A percentile compares a stretch with the other conserved stretches of the same genome.
phyloP scores from a whole-genome alignment of 2,888 invertebrate genomes.

The Ectemnius lituratus region DNA sequence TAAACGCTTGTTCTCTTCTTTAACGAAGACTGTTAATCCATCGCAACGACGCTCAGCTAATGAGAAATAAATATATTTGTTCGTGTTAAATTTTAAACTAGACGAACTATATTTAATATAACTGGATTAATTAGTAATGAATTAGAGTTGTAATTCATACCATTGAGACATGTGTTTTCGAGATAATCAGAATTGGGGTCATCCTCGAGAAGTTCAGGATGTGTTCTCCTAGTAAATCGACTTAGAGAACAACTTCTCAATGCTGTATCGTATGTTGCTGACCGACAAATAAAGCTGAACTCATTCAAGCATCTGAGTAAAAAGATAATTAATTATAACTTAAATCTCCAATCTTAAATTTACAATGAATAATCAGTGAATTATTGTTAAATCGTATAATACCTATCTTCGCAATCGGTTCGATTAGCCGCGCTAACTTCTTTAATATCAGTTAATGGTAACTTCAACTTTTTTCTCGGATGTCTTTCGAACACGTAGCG shows the following conservation, averaged over 20 bases:
- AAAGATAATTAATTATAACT: neutral
- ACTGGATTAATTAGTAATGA: neutral
- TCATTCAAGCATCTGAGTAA: constrained; percentile 87
- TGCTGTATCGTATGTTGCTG: constrained; percentile 89
- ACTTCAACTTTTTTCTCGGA: constrained; percentile 89
- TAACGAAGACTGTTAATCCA: constrained; percentile 91
- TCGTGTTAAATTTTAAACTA: no score
- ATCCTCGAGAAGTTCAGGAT: constrained; percentile 90
- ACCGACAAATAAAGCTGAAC: constrained; percentile 92
- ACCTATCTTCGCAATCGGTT: constrained; percentile 93
- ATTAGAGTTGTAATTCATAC: constrained; percentile 77
- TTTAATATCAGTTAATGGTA: constrained; percentile 89
- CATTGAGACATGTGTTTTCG: constrained; percentile 93
- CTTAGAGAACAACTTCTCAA: constrained; percentile 89
- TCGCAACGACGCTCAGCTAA: constrained; percentile 91
- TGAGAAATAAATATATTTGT: neutral
- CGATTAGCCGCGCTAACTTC: constrained; percentile 91
- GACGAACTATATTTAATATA: no score
- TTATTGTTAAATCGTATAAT: constrained; percentile 11
- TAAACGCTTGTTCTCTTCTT: constrained; percentile 92
- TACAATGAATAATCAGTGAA: no score
- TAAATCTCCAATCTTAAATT: neutral
- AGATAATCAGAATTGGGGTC: constrained; percentile 93
- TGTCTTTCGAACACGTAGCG: constrained; percentile 93
- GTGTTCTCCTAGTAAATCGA: constrained; percentile 90